Percentiles rank a stretch among this genome's conserved stretches.
phyloP scores from a whole-genome alignment of 2,797 vertebrate genomes.

The Harpagifer antarcticus region DNA sequence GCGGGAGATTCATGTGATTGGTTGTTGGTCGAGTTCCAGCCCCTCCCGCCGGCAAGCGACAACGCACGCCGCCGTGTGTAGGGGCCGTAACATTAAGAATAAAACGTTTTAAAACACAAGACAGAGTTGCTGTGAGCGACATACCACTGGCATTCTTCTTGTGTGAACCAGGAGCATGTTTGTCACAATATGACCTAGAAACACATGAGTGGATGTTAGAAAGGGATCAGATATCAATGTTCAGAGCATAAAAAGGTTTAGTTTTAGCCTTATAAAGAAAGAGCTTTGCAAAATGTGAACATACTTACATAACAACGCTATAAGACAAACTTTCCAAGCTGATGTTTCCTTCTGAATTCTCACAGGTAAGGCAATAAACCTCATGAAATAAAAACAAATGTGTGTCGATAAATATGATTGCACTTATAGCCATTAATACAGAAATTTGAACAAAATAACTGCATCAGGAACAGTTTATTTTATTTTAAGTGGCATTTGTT shows the following conservation, averaged over 20 bases:
- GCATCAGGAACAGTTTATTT: no score
- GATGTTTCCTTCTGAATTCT: constrained; percentile 37
- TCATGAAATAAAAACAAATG: constrained; percentile 21
- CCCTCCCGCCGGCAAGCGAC: no score
- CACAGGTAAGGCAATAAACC: constrained; percentile 39
- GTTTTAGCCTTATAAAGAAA: neutral
- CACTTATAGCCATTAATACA: neutral
- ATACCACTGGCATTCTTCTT: constrained; percentile 18
- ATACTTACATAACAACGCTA: constrained; percentile 53
- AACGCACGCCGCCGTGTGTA: no score
- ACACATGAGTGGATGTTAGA: constrained; percentile 23
- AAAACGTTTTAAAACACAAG: neutral
- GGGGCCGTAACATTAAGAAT: neutral
- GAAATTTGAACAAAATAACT: neutral
- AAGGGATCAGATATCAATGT: neutral
- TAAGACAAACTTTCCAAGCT: constrained; percentile 28
- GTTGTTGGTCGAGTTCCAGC: no score
- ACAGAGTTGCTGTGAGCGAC: neutral
- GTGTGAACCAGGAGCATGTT: constrained; percentile 33
- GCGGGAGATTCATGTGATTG: no score
- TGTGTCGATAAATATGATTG: no score
- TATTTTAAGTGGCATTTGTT: neutral
- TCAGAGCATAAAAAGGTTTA: neutral
- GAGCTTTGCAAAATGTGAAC: neutral
- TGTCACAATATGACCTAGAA: constrained; percentile 52